Conservation (phyloP, 2,113 vertebrate species). For the Prietella phreatophila region DNA sequence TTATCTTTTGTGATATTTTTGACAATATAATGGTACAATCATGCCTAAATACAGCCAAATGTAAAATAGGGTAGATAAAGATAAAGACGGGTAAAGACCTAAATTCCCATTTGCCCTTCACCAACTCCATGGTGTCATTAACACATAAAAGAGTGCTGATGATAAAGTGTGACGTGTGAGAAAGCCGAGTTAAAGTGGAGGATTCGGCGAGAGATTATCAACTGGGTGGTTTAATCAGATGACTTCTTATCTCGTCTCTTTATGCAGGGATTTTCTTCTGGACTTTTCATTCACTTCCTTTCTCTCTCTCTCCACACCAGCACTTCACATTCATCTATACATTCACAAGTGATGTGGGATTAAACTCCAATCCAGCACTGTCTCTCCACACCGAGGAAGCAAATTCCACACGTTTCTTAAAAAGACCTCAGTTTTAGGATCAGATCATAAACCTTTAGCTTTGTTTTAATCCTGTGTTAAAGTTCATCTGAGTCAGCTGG, state of each 20-base stretch:
- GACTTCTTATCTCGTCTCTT: not conserved
- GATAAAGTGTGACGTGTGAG: not conserved
- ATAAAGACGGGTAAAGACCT: not conserved
- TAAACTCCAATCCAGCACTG: not conserved
- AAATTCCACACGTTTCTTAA: not conserved
- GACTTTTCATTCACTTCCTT: not conserved
- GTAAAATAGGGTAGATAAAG: not conserved
- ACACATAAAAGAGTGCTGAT: not conserved
- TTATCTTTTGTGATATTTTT: not conserved
- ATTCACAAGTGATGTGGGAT: constrained; percentile 8
- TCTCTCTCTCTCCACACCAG: not conserved
- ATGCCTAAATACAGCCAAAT: too few relatives aligned
- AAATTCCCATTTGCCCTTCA: not conserved
- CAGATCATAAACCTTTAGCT: not conserved
- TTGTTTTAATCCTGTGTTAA: constrained; percentile 2
- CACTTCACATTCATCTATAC: not conserved
- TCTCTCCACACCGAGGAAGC: not conserved
- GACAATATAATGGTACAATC: too few relatives aligned
- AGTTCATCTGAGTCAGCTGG: not conserved
- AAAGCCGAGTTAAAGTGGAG: not conserved
- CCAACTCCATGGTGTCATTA: not conserved
- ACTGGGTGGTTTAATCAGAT: not conserved
- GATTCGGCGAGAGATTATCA: not conserved
- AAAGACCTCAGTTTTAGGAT: not conserved
- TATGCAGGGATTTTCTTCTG: not conserved